Evolutionary conservation across 1,140 invertebrate species (phyloP).

Genomic region (Coelopa frigida): DNA sequence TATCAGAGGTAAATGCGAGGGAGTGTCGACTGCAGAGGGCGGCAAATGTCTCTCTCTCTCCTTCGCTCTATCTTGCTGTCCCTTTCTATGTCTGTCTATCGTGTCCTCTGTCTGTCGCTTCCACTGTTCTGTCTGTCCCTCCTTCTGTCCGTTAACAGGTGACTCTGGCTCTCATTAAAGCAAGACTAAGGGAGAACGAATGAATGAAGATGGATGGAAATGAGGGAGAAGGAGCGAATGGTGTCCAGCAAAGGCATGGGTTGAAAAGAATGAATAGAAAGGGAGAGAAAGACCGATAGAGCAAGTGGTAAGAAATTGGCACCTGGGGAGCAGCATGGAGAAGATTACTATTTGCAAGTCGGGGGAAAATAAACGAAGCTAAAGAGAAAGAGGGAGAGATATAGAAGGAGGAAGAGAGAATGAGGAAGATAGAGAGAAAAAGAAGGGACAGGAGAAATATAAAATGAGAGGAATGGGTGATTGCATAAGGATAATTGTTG

Average conservation of each 20-base stretch:
- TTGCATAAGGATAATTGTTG: background rate
- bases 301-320: background rate
- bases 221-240: no score
- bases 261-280: no score
- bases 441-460: background rate
- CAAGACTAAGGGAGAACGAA: no score
- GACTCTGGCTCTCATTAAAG: conserved; percentile 27
- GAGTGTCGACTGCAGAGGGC: background rate
- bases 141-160: background rate
- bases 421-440: background rate
- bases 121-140: background rate
- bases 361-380: background rate
- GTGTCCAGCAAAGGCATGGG: no score
- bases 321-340: background rate
- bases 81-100: background rate
- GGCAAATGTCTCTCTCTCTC: background rate
- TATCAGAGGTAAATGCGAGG: background rate
- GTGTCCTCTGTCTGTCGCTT: conserved; percentile 12
- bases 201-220: no score
- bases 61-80: background rate
- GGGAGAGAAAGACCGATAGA: background rate
- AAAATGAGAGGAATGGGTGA: conserved; percentile 7
- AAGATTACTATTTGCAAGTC: background rate
- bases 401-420: background rate
- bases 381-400: conserved; percentile 3